These are phyloP conservation scores for Hemicrepidius hirtus DNA, from an alignment of 2,888 invertebrate genomes.

Conservation along the genomic window DNA sequence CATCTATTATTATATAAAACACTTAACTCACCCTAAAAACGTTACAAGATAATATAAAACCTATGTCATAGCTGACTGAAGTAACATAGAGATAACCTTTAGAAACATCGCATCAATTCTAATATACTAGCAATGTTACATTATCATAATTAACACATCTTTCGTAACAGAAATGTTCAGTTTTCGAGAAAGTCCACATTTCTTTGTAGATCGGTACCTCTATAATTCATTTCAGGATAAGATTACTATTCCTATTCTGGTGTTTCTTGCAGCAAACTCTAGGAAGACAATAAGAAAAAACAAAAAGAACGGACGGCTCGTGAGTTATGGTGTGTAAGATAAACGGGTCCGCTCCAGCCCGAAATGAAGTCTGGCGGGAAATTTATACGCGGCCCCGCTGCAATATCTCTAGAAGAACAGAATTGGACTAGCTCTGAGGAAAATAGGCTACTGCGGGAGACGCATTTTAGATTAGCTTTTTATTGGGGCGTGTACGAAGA, in stretches of 20 bases:
- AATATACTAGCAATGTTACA: conserved; percentile 5
- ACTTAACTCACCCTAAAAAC: conserved; percentile 17
- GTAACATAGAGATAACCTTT: conserved; percentile 29
- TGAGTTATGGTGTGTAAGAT: conserved; percentile 82
- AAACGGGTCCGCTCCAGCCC: conserved; percentile 82
- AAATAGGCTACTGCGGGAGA: conserved; percentile 71
- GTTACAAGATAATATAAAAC: not conserved
- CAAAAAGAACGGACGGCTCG: conserved; percentile 70
- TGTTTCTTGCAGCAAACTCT: conserved; percentile 70
- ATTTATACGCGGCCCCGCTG: conserved; percentile 71
- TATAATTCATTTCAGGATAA: conserved; percentile 71
- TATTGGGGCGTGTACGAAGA: conserved; percentile 65
- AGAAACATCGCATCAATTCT: conserved; percentile 16
- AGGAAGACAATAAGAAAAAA: conserved; percentile 71
- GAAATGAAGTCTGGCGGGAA: conserved; percentile 81
- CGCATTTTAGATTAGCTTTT: conserved; percentile 72
- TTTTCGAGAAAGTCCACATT: conserved; percentile 57
- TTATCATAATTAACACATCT: conserved; percentile 50
- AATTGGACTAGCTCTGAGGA: conserved; percentile 71
- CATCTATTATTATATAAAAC: conserved; percentile 26
- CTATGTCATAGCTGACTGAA: conserved; percentile 23
- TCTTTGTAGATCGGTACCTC: conserved; percentile 69
- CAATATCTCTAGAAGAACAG: conserved; percentile 72
- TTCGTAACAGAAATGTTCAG: conserved; percentile 39
- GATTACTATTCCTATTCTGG: conserved; percentile 72